These are phyloP conservation scores for Saxidomus purpurata DNA, from an alignment of 1,140 invertebrate species.

Conservation along the genomic window DNA sequence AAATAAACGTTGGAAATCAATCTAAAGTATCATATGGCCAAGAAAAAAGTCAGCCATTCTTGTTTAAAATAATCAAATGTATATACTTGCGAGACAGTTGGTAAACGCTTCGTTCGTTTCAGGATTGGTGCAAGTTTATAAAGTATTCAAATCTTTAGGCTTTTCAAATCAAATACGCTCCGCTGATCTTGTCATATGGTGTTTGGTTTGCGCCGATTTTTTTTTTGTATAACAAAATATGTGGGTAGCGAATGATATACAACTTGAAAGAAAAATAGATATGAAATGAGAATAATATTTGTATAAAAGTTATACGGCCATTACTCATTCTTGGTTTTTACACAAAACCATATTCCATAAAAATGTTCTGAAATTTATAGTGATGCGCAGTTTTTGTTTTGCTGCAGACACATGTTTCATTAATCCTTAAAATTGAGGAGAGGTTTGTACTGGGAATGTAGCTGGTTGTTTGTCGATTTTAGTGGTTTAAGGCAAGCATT, in stretches of 20 bases:
- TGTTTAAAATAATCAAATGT: neutral
- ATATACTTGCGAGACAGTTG: slow-evolving; percentile 1
- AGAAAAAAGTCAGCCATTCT: neutral
- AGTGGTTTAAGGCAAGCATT: no score
- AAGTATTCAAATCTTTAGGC: slow-evolving; percentile 49
- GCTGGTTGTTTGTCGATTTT: no score
- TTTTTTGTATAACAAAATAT: slow-evolving; percentile 40
- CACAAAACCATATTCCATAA: neutral
- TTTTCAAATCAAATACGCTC: slow-evolving; percentile 61
- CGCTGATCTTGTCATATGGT: slow-evolving; percentile 52
- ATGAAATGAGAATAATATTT: slow-evolving; percentile 24
- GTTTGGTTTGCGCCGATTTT: slow-evolving; percentile 1
- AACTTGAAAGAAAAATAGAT: slow-evolving; percentile 36
- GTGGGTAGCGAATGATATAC: slow-evolving; percentile 18
- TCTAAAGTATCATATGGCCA: slow-evolving; percentile 46
- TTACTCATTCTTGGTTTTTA: neutral
- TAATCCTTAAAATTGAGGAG: no score
- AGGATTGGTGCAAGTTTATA: slow-evolving; percentile 51
- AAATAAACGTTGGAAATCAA: slow-evolving; percentile 21
- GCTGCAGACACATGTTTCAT: neutral
- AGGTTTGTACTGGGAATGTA: no score
- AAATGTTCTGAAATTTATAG: neutral
- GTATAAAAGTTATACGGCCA: neutral
- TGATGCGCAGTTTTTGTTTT: neutral
- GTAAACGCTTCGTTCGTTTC: slow-evolving; percentile 9